Base-by-base conservation (phyloP, 2,113 vertebrate genomes). In the Anhinga rufa region DNA sequence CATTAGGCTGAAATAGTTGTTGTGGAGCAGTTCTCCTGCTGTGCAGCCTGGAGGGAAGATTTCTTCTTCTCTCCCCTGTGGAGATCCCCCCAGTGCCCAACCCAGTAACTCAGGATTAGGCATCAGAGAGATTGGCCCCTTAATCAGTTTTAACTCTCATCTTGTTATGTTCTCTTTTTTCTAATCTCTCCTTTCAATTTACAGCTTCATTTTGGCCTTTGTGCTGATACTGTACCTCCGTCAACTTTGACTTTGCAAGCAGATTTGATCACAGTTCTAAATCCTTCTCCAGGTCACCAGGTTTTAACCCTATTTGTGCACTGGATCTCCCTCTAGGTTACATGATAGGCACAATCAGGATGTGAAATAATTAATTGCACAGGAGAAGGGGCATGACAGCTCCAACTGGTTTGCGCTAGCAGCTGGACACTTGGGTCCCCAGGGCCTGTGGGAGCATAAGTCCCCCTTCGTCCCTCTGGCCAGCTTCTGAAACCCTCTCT, bases 61-160 rank as follows among this genome's bases (percentile, higher is more conserved):
- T 95, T 86, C 85, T 87, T 86, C 80, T 87, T 76, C 77, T 62
- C 86, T 93, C 80, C 79, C 96, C 88, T 58, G 88, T 31, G 42
- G 93, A 96, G 95, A 94, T 86, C 34, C 65, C 34, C 65, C 80
- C 2, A 0, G 65, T 89, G 75, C 72, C 83, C 85, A 90, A 42
- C 61, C 40, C 83, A 48, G 74, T 80, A 92, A 83, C 32, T 82
- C 80, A 69, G 90, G 96, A 96, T 96, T 96, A 97, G 83, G 80
- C 86, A 94, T 80, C 80, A 86, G 76, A 88, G 77, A 80, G 76
- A 77, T 0, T 92, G 93, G 86, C 80, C 88, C 88, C 92, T 94
- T 93, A 95, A 97, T 96, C 95, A 95, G 90, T 96, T 95, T 71
- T 87, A 96, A 92, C 76, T 91, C 87, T 62, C 52, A 34, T 94